Evolutionary conservation across 2,113 vertebrate genomes (phyloP), one percentile per base, ranked within the genome.

Genomic region (Cryptomyrus ogoouensis): DNA sequence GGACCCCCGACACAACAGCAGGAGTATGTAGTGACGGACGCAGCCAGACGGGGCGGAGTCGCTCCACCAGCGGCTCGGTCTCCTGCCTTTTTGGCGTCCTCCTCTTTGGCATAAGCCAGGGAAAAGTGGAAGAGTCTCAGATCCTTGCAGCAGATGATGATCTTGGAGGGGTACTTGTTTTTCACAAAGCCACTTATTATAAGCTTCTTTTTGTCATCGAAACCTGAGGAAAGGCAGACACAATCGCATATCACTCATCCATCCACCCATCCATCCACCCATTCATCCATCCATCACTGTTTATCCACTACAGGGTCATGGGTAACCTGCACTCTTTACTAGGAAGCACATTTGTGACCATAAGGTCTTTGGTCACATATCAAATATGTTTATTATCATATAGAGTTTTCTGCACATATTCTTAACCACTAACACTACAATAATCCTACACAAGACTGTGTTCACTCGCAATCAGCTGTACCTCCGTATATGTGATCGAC

Each of bases 401-500:
- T 13, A 17, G 12, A 4, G 10, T 15, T 77, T 77, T 31, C 70
- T 77, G 70, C 66, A 74, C 5, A 8, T 17, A 4, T 39, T 39
- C 70, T 77, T 39, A 77, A 39, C 39, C 70, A 39, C 70, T 31
- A 77, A 77, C 15, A 7, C n/a, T 7, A 80, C 15, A 80, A 19
- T 42, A 42, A 80, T 80, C 5, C 74, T 19, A 39, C 35, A 42
- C 5, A 42, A 80, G 74, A n/a, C 74, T 42, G 13, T 77, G 74
- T 80, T 39, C 31, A 77, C 31, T 77, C 1, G 12, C 74, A 35
- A 80, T 80, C 47, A 84, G 83, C 91, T 93, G 89, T 94, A 97
- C 97, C 97, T 95, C 97, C 97, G 92, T 96, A 97, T 90, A 98
- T 96, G 89, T 97, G 96, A 92, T 98, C 97, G 89, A 98, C 95